Conservation (phyloP, 23 tunicate genomes). For the Styela clava region DNA sequence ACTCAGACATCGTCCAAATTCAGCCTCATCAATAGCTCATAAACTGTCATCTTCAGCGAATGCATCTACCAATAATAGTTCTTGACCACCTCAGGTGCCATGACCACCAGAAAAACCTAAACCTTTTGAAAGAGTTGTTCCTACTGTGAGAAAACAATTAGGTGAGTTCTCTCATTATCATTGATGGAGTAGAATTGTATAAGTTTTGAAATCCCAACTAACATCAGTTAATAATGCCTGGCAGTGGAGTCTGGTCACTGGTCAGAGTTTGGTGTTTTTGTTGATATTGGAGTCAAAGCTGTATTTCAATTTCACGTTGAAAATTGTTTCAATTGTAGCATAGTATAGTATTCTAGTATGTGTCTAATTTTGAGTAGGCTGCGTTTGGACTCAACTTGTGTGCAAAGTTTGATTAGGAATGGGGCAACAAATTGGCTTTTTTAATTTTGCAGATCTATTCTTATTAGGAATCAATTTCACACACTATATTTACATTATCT, state of each 20-base stretch:
- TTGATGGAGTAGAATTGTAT: no score
- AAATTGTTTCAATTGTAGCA: no score
- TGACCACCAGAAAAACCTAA: constrained; percentile 46
- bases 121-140: not conserved
- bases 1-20: constrained; percentile 29
- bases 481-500: no score
- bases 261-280: not conserved
- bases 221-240: not conserved
- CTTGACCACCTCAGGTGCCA: constrained; percentile 63
- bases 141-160: constrained; percentile 16
- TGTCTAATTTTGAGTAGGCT: no score
- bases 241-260: no score
- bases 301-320: no score
- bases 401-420: no score
- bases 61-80: constrained; percentile 15
- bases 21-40: constrained; percentile 11
- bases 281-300: not conserved
- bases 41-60: constrained; percentile 7
- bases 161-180: constrained; percentile 7
- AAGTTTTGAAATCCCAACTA: not conserved
- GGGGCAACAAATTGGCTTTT: no score
- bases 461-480: no score
- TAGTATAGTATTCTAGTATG: no score
- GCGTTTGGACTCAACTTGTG: no score
- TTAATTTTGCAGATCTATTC: no score